Evolutionary conservation across 2,113 vertebrate genomes (phyloP), one percentile per base, ranked within the genome.

Genomic region (Anseranas semipalmata): DNA sequence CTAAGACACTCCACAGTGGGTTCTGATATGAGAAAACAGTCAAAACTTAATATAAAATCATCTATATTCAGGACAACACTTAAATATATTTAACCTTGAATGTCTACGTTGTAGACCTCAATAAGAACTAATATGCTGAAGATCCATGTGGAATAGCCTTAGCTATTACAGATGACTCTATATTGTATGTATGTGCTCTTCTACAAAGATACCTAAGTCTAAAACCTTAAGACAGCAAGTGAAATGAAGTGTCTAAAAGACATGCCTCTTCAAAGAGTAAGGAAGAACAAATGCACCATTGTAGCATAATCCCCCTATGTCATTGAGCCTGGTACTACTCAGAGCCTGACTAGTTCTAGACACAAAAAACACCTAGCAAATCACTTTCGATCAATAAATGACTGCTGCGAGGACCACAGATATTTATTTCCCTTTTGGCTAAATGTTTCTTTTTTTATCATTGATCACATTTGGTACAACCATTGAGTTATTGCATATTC

Each of bases 371-470:
- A 55, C 17, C 71, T 77, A 65, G 77, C 41, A 86, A 95, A 92
- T 80, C 46, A 74, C 84, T 17, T 84, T 85, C 73, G 87, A 15
- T 84, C 89, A 87, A 91, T 94, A 94, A 92, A 95, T 50, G 1
- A 37, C 46, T 95, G 43, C 56, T 92, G 28, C 0, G 2, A 88
- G 50, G 19, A 70, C 20, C 22, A 77, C 50, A 84, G 52, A 24
- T 85, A 87, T 65, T 91, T 92, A 63, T 81, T 94, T 89, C 35
- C 60, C 52, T 92, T 88, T 91, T 71, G 66, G 56, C 39, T 74
- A 94, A 94, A 88, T 92, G 70, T 72, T 83, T 91, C 48, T 41
- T 90, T 90, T 81, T n/a, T 67, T 92, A 87, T 60, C 70, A 67
- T 63, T 89, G 65, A 86, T 89, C 65, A 75, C 25, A 45, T 81